phyloP scores from a whole-genome alignment of 2,888 invertebrate species.

The Didymodactylos carnosus region DNA sequence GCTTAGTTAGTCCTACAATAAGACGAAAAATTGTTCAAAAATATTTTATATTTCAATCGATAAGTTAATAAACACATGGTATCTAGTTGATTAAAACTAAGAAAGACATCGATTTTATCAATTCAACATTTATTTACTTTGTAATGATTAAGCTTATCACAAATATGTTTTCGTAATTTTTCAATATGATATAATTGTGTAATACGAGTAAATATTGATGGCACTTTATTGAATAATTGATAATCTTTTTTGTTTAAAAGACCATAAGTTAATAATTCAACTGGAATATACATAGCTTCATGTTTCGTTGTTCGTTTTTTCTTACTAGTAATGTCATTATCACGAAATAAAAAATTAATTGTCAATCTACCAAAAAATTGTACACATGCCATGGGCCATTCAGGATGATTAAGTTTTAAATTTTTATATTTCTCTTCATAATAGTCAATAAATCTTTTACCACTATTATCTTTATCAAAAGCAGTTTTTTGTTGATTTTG shows the following conservation, averaged over 20 bases:
- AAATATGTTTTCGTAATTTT: neutral
- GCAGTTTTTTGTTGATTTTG: neutral
- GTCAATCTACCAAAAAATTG: neutral
- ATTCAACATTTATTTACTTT: neutral
- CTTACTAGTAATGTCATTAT: too few relatives aligned
- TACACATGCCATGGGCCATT: neutral
- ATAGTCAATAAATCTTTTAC: neutral
- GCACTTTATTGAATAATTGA: neutral
- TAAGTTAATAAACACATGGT: too few relatives aligned
- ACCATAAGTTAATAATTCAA: neutral
- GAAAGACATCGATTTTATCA: neutral
- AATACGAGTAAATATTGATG: neutral
- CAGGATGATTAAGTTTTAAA: neutral
- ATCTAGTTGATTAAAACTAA: too few relatives aligned
- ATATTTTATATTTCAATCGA: too few relatives aligned
- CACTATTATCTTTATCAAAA: neutral
- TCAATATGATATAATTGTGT: neutral
- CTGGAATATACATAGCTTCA: neutral
- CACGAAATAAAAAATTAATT: neutral
- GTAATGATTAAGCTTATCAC: neutral
- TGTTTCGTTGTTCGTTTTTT: neutral
- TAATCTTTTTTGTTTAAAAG: neutral
- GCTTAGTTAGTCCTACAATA: too few relatives aligned
- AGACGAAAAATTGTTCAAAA: too few relatives aligned
- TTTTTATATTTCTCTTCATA: neutral